phyloP scores from a whole-genome alignment of 2,797 vertebrate species.

The Valencia hispanica region DNA sequence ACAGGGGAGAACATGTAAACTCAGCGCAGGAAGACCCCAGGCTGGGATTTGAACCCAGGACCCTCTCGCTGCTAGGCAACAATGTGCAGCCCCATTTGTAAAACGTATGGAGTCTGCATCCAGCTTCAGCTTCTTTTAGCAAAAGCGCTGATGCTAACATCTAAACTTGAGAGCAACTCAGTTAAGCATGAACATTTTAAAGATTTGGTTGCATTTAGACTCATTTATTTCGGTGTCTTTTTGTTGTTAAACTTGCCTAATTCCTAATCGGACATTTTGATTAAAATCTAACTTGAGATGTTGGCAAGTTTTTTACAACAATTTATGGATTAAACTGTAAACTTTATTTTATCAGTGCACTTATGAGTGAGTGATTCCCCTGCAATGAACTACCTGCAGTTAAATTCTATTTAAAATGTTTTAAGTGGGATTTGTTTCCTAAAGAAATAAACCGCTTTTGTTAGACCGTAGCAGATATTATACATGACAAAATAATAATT shows the following conservation, averaged over 20 bases:
- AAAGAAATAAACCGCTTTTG: background rate
- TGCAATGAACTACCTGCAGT: background rate
- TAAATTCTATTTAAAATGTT: background rate
- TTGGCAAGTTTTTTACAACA: background rate
- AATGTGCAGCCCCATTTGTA: no score
- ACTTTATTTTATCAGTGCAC: background rate
- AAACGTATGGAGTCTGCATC: background rate
- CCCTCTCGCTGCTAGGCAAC: no score
- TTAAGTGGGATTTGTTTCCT: background rate
- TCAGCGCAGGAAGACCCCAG: no score
- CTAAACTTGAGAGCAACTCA: no score
- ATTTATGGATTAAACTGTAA: background rate
- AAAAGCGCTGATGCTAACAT: background rate
- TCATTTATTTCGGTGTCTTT: background rate
- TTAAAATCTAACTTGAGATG: background rate
- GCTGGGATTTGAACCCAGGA: no score
- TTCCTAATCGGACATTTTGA: background rate
- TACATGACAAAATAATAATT: background rate
- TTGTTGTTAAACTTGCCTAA: background rate
- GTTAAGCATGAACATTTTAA: no score
- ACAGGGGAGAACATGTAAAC: no score
- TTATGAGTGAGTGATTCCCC: accelerated
- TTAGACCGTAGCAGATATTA: background rate
- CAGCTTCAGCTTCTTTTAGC: background rate
- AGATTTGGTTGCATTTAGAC: background rate